Base-by-base conservation (phyloP, 2,888 invertebrate species). In the Rhagonycha lutea region DNA sequence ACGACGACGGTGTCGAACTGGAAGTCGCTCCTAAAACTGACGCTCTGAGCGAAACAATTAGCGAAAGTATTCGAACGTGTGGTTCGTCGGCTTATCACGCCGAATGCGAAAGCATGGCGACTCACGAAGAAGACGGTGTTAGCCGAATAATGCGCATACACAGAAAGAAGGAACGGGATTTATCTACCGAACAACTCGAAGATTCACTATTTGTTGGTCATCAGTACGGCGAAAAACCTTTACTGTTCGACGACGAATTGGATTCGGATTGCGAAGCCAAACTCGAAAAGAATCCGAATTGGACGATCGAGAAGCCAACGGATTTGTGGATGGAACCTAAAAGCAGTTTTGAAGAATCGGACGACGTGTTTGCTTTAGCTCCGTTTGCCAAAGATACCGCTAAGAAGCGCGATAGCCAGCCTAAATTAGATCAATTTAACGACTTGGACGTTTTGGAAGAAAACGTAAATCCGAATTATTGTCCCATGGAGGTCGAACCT, bases 211-310 rank as follows among this genome's bases (percentile, higher is more conserved):
- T 94, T 78, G 91, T 94, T 7, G 92, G 94, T 0, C 94, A 94
- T 85, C 93, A 92, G 81, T 94, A 94, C 82, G 95, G 94, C 0
- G 94, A 94, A 78, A 91, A 91, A 80, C 95, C 95, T 1, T 86
- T 95, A 61, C 85, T 95, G 4, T 89, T 94, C 73, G 95, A 95
- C 83, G 94, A 95, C 85, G 95, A 95, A 82, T 86, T 94, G n/a
- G 93, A 93, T 81, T 91, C 91, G 0, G 92, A 92, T 24, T 89
- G 89, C 32, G 89, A 87, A 18, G 86, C 81, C n/a, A 86, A 85
- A 80, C 32, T 79, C 18, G 82, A 82, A 29, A 82, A 81, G 75
- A 82, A 82, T 68, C 68, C 75, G 0, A 84, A 81, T 23, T 84
- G 86, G 83, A 82, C 82, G 2, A 81, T 81, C 26, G 83, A 83